These are phyloP conservation scores for Zaprionus taronus DNA, from an alignment of 1,140 invertebrate genomes.

Conservation along the genomic window DNA sequence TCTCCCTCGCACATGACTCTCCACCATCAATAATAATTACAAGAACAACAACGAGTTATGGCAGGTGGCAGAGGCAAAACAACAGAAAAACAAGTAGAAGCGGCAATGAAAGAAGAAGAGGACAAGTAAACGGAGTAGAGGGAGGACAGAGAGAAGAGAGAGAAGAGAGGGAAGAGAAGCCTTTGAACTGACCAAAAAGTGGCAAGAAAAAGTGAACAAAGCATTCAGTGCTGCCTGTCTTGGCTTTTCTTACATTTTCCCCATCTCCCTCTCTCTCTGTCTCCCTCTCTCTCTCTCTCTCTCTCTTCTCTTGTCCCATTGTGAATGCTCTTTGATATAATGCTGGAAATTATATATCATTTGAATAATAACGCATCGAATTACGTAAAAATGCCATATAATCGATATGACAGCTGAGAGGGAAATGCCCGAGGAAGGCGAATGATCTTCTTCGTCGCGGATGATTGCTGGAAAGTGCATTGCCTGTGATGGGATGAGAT, in stretches of 20 bases:
- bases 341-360: slow-evolving; percentile 76
- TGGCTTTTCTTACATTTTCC: slow-evolving; percentile 10
- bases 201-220: slow-evolving; percentile 58
- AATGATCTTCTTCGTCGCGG: not conserved
- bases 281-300: not conserved
- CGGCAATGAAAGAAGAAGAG: not conserved
- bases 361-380: slow-evolving; percentile 79
- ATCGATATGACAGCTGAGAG: slow-evolving; percentile 37
- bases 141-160: not conserved
- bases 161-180: not conserved
- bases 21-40: slow-evolving; percentile 61
- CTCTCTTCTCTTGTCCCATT: slow-evolving; percentile 4
- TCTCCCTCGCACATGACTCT: slow-evolving; percentile 6
- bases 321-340: slow-evolving; percentile 50
- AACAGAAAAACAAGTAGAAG: slow-evolving; percentile 6
- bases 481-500: not conserved
- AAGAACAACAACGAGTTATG: slow-evolving; percentile 64
- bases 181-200: slow-evolving; percentile 31
- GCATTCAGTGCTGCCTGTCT: slow-evolving; percentile 29
- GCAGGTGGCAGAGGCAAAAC: slow-evolving; percentile 35
- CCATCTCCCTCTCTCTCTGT: not conserved
- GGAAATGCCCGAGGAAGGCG: slow-evolving; percentile 26
- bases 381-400: slow-evolving; percentile 60
- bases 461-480: not conserved
- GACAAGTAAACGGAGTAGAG: too few species aligned